A percentile compares a stretch with the other conserved stretches of the same genome.
These are phyloP conservation scores for Athene cunicularia DNA, from an alignment of 2,113 vertebrate genomes.

Conservation along the genomic window DNA sequence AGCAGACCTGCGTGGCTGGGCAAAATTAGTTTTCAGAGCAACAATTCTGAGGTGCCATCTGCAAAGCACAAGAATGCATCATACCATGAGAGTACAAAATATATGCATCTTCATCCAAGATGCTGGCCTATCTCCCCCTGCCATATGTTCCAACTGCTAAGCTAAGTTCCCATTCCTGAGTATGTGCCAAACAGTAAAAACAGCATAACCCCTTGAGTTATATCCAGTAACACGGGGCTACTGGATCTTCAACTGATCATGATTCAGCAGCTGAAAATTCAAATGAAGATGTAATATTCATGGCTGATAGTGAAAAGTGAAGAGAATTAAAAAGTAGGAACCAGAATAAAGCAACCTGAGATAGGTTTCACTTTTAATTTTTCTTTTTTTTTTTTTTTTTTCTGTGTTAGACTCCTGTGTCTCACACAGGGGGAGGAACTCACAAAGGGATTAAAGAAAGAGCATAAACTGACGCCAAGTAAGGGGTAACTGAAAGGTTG, in stretches of 20 bases:
- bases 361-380: background rate
- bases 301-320: background rate
- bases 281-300: slow-evolving; percentile 16
- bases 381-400: background rate
- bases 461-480: background rate
- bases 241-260: slow-evolving; percentile 5
- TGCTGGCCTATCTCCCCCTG: slow-evolving; percentile 55
- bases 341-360: background rate
- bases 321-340: background rate
- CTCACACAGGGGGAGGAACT: background rate
- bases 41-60: slow-evolving; percentile 47
- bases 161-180: slow-evolving; percentile 61
- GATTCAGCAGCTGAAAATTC: slow-evolving; percentile 49
- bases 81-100: slow-evolving; percentile 67
- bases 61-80: slow-evolving; percentile 65
- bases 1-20: slow-evolving; percentile 48
- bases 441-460: background rate
- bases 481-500: background rate
- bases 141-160: slow-evolving; percentile 59
- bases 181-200: slow-evolving; percentile 49
- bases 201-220: slow-evolving; percentile 26
- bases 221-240: slow-evolving; percentile 1
- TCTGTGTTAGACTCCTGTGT: background rate
- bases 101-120: slow-evolving; percentile 60
- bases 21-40: slow-evolving; percentile 53